A percentile compares a stretch with the other conserved stretches of the same genome.
These are phyloP conservation scores for Arge pagana DNA, from an alignment of 2,888 invertebrate genomes.

Conservation along the genomic window DNA sequence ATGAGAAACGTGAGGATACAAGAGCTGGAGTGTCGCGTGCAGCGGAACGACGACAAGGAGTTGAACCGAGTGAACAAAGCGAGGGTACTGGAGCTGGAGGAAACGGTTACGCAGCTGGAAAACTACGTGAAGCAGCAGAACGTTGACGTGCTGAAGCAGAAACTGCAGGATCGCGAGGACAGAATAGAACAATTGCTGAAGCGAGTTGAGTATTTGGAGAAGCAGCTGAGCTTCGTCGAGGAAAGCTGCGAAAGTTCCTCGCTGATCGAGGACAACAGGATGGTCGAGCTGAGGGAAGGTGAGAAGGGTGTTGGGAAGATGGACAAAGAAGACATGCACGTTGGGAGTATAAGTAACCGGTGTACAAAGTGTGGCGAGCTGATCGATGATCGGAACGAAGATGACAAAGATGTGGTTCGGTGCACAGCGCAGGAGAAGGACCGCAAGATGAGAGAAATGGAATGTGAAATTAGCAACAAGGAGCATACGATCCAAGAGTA, in stretches of 20 bases:
- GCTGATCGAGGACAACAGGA: slow-evolving; percentile 4
- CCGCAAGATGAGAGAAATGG: slow-evolving; percentile 44
- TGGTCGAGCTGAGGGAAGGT: slow-evolving; percentile 2
- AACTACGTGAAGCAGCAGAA: slow-evolving; percentile 49
- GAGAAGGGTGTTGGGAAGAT: slow-evolving; percentile 1
- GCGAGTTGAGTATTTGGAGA: slow-evolving; percentile 32
- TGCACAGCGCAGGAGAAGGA: slow-evolving; percentile 33
- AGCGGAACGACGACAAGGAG: slow-evolving; percentile 64
- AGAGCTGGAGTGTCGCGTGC: slow-evolving; percentile 58
- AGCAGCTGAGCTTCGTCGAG: slow-evolving; percentile 27
- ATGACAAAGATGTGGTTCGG: slow-evolving; percentile 8
- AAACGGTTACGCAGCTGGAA: slow-evolving; percentile 49
- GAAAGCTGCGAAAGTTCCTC: background rate
- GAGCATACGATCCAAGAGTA: slow-evolving; percentile 42
- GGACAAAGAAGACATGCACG: background rate
- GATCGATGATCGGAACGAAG: background rate
- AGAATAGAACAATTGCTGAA: slow-evolving; percentile 44
- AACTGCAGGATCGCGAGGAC: slow-evolving; percentile 47
- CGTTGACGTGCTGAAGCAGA: slow-evolving; percentile 45
- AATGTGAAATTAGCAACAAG: slow-evolving; percentile 41
- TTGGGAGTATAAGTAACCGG: background rate
- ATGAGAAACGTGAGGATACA: slow-evolving; percentile 38
- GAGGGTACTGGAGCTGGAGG: slow-evolving; percentile 46
- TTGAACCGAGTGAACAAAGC: slow-evolving; percentile 43
- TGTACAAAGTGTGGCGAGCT: background rate